Conservation (phyloP, 2,888 invertebrate genomes). For the Vannuccia rotundouncinata region DNA sequence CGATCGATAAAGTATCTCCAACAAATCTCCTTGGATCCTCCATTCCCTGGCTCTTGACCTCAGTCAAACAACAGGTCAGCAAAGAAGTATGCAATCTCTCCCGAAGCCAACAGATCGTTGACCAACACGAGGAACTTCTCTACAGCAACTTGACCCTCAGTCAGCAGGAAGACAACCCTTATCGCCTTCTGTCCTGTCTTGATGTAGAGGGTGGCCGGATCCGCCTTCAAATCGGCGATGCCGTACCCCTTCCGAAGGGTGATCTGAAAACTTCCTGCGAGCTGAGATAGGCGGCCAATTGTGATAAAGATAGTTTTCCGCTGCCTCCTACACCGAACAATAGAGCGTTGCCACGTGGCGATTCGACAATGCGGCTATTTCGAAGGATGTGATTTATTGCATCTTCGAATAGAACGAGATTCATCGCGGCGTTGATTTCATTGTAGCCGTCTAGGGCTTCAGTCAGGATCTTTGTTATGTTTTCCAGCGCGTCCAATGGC, state of each 20-base stretch:
- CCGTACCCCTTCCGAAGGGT: conserved; percentile 81
- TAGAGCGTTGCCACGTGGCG: conserved; percentile 85
- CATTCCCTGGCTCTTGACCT: conserved; percentile 29
- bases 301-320: conserved; percentile 84
- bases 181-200: conserved; percentile 88
- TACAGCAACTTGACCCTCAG: conserved; percentile 79
- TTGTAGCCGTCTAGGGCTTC: conserved; percentile 89
- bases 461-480: conserved; percentile 71
- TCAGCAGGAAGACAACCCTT: conserved; percentile 89
- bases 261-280: conserved; percentile 87
- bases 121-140: conserved; percentile 89
- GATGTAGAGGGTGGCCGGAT: conserved; percentile 75
- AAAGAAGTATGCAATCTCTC: conserved; percentile 88
- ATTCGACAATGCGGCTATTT: conserved; percentile 85
- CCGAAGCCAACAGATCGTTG: conserved; percentile 87
- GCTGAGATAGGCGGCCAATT: conserved; percentile 86
- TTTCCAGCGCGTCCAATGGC: conserved; percentile 72
- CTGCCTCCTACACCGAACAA: conserved; percentile 88
- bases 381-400: conserved; percentile 88
- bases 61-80: conserved; percentile 62
- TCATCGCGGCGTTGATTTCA: conserved; percentile 92
- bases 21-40: conserved; percentile 86
- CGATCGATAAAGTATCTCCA: conserved; percentile 96
- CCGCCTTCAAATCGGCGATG: conserved; percentile 75
- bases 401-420: conserved; percentile 88